Evolutionary conservation across 2,797 vertebrate species (phyloP).

Genomic region (Karalla daura): DNA sequence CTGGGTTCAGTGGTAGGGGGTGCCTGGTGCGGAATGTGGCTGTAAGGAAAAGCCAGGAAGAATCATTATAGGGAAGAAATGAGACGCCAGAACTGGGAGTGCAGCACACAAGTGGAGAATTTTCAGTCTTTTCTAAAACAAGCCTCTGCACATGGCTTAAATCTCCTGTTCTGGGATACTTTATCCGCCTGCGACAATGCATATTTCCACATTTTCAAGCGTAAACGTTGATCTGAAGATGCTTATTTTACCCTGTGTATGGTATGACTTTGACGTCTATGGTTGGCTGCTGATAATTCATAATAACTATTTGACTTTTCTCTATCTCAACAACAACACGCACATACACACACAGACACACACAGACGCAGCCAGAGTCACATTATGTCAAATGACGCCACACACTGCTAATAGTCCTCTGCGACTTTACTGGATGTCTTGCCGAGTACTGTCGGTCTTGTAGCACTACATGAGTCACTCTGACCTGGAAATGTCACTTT

Average conservation of each 20-base stretch:
- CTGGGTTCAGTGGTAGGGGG: conserved; percentile 76
- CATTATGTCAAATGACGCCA: not conserved
- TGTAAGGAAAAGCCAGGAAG: conserved; percentile 76
- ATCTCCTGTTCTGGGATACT: conserved; percentile 37
- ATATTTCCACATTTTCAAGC: conserved; percentile 10
- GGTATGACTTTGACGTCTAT: not conserved
- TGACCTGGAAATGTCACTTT: conserved; percentile 45
- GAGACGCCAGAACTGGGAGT: conserved; percentile 61
- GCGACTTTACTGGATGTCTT: not conserved
- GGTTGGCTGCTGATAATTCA: not conserved
- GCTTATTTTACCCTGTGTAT: not conserved
- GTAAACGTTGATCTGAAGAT: not conserved
- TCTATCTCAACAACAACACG: no score
- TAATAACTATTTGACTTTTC: not conserved
- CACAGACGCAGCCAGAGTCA: not conserved
- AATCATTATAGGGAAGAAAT: conserved; percentile 73
- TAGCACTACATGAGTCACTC: conserved; percentile 11
- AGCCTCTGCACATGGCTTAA: conserved; percentile 46
- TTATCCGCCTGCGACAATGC: conserved; percentile 33
- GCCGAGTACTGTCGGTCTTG: not conserved
- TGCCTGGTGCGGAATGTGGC: conserved; percentile 69
- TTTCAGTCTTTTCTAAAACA: conserved; percentile 52
- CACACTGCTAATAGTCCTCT: not conserved
- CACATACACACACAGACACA: no score
- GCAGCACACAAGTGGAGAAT: conserved; percentile 40